Conservation (phyloP, 2,888 invertebrate genomes). For the Eucera pruinosa region DNA sequence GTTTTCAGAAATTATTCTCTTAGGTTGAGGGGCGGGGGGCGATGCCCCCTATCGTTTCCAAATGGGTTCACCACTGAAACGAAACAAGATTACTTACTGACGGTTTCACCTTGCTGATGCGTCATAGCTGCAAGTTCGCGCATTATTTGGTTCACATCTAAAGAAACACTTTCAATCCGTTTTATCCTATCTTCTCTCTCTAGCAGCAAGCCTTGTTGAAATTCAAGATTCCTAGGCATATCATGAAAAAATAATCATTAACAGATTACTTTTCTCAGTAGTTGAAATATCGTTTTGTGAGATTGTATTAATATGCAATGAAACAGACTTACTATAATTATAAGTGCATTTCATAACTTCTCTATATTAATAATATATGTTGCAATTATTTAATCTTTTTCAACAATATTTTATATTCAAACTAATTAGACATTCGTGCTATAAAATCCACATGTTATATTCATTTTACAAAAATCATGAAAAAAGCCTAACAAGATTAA, state of each 20-base stretch:
- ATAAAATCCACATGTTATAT: conserved; percentile 43
- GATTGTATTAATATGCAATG: conserved; percentile 26
- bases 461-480: conserved; percentile 35
- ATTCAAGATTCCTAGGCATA: conserved; percentile 87
- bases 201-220: conserved; percentile 91
- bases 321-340: conserved; percentile 58
- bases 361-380: conserved; percentile 63
- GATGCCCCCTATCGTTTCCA: too few relatives aligned
- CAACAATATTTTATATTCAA: conserved; percentile 48
- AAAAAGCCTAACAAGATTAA: conserved; percentile 28
- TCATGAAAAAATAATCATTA: conserved; percentile 26
- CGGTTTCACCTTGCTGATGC: conserved; percentile 89
- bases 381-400: conserved; percentile 61
- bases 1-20: too few relatives aligned
- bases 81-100: conserved; percentile 87
- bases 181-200: conserved; percentile 93
- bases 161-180: conserved; percentile 92
- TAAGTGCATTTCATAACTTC: conserved; percentile 60
- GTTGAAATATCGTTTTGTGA: not conserved
- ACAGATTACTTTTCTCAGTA: not conserved
- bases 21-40: too few relatives aligned
- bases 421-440: conserved; percentile 38
- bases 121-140: conserved; percentile 90
- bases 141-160: conserved; percentile 94
- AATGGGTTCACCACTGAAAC: too few relatives aligned